Evolutionary conservation across 2,888 invertebrate genomes (phyloP), one percentile per base, ranked within the genome.

Genomic region (Tachina lurida): DNA sequence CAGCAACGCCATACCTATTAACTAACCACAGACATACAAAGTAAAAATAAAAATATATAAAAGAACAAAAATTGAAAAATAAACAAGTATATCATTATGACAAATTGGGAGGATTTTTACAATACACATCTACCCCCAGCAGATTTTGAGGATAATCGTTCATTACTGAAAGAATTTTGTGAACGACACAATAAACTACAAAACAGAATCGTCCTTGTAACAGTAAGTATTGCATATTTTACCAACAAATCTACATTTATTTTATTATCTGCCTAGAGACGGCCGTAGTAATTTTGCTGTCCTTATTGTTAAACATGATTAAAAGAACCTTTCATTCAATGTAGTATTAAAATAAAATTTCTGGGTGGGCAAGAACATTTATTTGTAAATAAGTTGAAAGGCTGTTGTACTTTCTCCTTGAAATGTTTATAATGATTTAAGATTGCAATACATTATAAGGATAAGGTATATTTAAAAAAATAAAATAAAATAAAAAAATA

Each of bases 21-120:
- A 41, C 12, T 45, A 75, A 15, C 39, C 13, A 68, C 12, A 75
- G 43, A 62, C 19, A 54, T 70, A 31, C 31, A 31, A 5, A 31
- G 31, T 7, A 58, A 17, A 43, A 65, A 47, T 19, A 73, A 67
- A 58, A 49, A 39, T 31, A 31, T 31, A 31, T 31, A 67, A 31
- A 13, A 68, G 10, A 19, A 60, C 63, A 22, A 71, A 67, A 52
- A 60, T 47, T 17, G 41, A 3, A 63, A 63, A 54, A 67, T 10
- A 70, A 78, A 82, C 31, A 67, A 43, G 8, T 74, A 62, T 49
- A 67, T 74, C 87, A 88, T 82, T 70, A 91, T 91, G 91, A 90
- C 94, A 87, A 95, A 95, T 86, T 97, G 97, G 97, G 96, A 97
- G 93, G 96, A 97, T 90, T 97, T 97, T 93, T 97, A 96, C 91